Evolutionary conservation across 2,888 invertebrate species (phyloP).

Genomic region (Pimpla rufipes): DNA sequence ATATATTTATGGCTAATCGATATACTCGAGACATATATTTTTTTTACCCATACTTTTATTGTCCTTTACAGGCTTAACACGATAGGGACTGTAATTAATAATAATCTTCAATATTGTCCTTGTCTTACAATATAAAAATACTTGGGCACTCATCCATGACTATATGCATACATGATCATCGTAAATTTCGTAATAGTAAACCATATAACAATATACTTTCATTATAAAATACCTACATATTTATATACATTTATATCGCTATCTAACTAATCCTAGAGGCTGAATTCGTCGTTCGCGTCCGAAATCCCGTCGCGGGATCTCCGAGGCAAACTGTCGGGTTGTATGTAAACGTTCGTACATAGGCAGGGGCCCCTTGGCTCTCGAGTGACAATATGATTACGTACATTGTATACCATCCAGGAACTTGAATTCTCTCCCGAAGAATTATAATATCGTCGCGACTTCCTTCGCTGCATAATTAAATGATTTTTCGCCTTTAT

Average conservation of each 20-base stretch:
- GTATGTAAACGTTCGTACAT: slow-evolving; percentile 70
- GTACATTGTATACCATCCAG: slow-evolving; percentile 9
- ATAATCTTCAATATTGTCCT: slow-evolving; percentile 71
- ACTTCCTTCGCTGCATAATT: background rate
- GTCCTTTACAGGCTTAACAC: slow-evolving; percentile 47
- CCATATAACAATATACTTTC: slow-evolving; percentile 70
- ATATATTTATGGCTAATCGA: slow-evolving; percentile 49
- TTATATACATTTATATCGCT: slow-evolving; percentile 76
- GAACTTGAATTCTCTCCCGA: slow-evolving; percentile 32
- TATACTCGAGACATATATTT: slow-evolving; percentile 11
- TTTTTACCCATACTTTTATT: slow-evolving; percentile 60
- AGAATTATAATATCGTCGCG: slow-evolving; percentile 1
- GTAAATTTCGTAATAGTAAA: slow-evolving; percentile 63
- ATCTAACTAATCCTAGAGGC: slow-evolving; percentile 71
- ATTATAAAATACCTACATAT: slow-evolving; percentile 70
- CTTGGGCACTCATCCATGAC: slow-evolving; percentile 80
- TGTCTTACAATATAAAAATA: slow-evolving; percentile 82
- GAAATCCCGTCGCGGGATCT: slow-evolving; percentile 77
- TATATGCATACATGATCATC: slow-evolving; percentile 77
- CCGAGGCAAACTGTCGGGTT: slow-evolving; percentile 78
- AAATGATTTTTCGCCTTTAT: background rate
- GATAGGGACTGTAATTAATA: slow-evolving; percentile 51
- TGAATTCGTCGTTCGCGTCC: slow-evolving; percentile 76
- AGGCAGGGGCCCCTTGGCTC: slow-evolving; percentile 60
- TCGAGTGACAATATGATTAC: background rate